phyloP scores from a whole-genome alignment of 2,888 invertebrate genomes.

The Eledone cirrhosa region DNA sequence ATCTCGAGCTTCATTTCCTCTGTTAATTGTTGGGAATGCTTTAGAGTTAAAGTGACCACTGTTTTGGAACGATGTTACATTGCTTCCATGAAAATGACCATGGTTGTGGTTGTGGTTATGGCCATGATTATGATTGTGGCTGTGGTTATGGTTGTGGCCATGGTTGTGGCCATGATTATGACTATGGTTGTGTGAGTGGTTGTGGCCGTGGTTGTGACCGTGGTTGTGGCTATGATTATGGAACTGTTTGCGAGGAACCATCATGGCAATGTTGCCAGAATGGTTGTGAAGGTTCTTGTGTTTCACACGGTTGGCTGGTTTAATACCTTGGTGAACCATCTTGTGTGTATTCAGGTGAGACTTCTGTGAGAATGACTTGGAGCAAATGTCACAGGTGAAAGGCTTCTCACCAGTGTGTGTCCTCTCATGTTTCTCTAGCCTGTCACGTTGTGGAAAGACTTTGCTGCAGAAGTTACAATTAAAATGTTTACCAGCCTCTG shows the following conservation, averaged over 20 bases:
- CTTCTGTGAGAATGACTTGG: constrained; percentile 18
- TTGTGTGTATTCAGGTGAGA: constrained; percentile 10
- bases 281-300: background rate
- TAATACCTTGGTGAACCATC: background rate
- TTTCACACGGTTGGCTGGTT: background rate
- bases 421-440: constrained; percentile 15
- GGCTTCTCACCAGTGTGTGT: constrained; percentile 12
- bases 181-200: background rate
- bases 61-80: background rate
- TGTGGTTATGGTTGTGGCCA: background rate
- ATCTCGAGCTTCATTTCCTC: constrained; percentile 5
- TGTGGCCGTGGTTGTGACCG: background rate
- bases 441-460: constrained; percentile 11
- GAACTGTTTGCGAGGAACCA: constrained; percentile 6
- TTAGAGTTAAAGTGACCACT: background rate
- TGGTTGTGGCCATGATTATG: background rate
- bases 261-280: background rate
- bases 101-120: constrained; percentile 12
- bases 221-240: background rate
- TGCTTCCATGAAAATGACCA: constrained; percentile 5
- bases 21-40: background rate
- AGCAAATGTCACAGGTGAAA: constrained; percentile 11
- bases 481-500: constrained; percentile 17
- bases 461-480: constrained; percentile 22
- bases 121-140: background rate